These are phyloP conservation scores for Sciurus niger DNA, from an alignment of 2,113 vertebrate genomes.

Conservation along the genomic window DNA sequence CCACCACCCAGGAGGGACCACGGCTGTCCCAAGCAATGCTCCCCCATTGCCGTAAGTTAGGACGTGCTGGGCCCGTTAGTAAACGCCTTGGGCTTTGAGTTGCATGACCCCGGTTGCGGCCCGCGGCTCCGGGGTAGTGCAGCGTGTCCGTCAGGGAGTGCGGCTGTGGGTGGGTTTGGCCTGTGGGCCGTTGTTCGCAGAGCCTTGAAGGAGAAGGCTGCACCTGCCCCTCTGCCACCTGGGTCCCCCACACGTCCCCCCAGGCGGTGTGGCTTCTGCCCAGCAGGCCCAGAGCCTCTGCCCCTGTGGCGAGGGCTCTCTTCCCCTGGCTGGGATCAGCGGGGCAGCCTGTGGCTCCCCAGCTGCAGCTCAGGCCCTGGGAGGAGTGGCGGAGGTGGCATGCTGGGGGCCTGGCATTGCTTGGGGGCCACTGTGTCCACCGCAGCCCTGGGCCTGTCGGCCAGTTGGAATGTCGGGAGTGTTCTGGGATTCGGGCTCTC, in stretches of 20 bases:
- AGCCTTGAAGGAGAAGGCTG: background rate
- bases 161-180: accelerated
- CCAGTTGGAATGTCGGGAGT: background rate
- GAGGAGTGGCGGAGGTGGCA: accelerated
- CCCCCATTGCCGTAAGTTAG: too few species aligned
- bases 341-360: background rate
- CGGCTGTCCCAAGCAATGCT: background rate
- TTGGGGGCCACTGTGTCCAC: background rate
- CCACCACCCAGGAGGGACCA: background rate
- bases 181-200: accelerated
- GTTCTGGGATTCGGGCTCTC: background rate
- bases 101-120: accelerated
- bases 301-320: background rate
- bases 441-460: background rate
- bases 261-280: background rate
- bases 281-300: background rate
- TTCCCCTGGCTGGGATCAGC: background rate
- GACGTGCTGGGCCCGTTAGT: too few species aligned
- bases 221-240: background rate
- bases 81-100: background rate
- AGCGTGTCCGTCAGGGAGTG: accelerated
- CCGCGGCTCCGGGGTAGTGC: accelerated
- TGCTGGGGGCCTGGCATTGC: background rate
- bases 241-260: accelerated
- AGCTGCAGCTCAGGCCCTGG: background rate